Evolutionary conservation across 2,888 invertebrate genomes (phyloP).

Genomic region (Clanis bilineata): DNA sequence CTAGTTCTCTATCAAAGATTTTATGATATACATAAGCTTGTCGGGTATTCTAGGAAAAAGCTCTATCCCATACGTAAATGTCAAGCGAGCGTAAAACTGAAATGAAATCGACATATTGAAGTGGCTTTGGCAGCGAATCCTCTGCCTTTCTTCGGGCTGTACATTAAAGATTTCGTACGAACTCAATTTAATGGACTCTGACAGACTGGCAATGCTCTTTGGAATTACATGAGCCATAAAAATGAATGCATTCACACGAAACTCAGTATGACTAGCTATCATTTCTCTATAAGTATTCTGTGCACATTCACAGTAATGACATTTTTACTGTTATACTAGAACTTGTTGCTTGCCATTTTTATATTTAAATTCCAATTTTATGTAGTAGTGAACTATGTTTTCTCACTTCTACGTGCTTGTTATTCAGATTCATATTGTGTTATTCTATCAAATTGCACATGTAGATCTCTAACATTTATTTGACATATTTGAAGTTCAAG

Average conservation of each 20-base stretch:
- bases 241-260: conserved; percentile 34
- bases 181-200: conserved; percentile 35
- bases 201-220: conserved; percentile 34
- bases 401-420: neutral
- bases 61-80: neutral
- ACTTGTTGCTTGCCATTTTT: conserved; percentile 16
- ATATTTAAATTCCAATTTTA: conserved; percentile 16
- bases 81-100: conserved; percentile 7
- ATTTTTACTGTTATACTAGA: conserved; percentile 23
- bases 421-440: conserved; percentile 7
- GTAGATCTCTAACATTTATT: neutral
- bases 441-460: neutral
- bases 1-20: neutral
- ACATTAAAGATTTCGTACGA: conserved; percentile 29
- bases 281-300: conserved; percentile 35
- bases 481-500: neutral
- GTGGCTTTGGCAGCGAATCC: conserved; percentile 15
- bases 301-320: conserved; percentile 29
- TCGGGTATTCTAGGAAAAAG: neutral
- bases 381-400: neutral
- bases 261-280: conserved; percentile 34
- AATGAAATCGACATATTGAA: conserved; percentile 19
- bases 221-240: conserved; percentile 40
- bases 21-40: neutral
- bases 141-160: conserved; percentile 18